These are phyloP conservation scores for Hypotaenidia okinawae DNA, from an alignment of 2,797 vertebrate genomes.

Conservation along the genomic window DNA sequence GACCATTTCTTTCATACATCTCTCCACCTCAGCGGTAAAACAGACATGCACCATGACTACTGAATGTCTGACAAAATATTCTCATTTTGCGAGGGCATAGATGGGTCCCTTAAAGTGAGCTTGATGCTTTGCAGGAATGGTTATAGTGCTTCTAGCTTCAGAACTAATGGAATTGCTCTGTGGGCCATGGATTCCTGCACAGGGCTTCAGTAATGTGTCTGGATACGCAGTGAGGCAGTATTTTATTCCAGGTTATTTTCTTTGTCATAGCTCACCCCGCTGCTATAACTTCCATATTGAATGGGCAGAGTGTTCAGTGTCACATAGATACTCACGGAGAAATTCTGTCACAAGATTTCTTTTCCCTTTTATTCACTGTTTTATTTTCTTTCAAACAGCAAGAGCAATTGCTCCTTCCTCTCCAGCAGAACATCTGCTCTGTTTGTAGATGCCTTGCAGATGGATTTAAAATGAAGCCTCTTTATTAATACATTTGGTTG, in stretches of 20 bases:
- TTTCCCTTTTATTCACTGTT: not conserved
- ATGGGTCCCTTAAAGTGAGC: not conserved
- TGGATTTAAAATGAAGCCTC: not conserved
- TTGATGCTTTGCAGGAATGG: not conserved
- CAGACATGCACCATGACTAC: not conserved
- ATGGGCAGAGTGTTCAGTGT: not conserved
- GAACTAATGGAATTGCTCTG: not conserved
- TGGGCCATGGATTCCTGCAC: not conserved
- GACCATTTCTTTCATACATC: not conserved
- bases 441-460: not conserved
- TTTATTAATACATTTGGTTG: not conserved
- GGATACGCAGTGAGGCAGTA: not conserved
- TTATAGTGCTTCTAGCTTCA: not conserved
- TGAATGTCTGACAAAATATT: not conserved
- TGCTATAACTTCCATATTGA: not conserved
- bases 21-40: not conserved
- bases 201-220: not conserved
- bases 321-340: not conserved
- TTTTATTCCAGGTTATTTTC: not conserved
- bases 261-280: not conserved
- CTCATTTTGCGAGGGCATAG: not conserved
- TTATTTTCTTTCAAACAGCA: not conserved
- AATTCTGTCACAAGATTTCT: not conserved
- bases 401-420: not conserved
- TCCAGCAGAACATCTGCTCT: not conserved